A percentile compares a stretch with the other conserved stretches of the same genome.
Evolutionary conservation across 2,797 vertebrate genomes (phyloP).

Genomic region (Pipistrellus nathusii): DNA sequence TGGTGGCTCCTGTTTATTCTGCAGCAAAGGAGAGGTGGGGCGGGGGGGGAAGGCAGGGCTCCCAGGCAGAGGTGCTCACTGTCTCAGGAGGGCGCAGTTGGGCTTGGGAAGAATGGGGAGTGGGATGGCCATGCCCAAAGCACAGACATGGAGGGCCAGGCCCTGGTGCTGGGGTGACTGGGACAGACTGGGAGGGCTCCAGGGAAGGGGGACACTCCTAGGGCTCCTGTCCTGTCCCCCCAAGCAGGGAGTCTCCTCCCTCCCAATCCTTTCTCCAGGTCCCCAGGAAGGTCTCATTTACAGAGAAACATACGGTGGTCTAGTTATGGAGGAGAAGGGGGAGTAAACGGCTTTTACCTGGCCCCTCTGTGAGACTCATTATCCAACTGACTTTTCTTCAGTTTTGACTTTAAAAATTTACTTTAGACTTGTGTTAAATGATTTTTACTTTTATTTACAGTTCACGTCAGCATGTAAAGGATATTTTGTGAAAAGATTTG

Average conservation of each 20-base stretch:
- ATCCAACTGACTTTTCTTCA: not conserved
- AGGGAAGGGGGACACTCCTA: not conserved
- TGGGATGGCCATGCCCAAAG: no score
- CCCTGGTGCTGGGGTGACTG: not conserved
- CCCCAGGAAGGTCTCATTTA: not conserved
- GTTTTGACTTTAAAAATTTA: not conserved
- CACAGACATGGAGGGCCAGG: rapidly evolving
- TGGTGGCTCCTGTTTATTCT: not conserved
- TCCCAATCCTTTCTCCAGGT: not conserved
- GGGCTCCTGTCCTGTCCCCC: no score
- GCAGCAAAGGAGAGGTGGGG: not conserved
- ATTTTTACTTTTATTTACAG: no score
- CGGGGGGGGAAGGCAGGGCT: not conserved
- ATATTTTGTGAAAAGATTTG: not conserved
- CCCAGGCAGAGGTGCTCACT: not conserved
- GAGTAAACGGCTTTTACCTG: not conserved
- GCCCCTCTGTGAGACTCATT: not conserved
- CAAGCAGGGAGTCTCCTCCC: no score
- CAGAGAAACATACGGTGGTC: no score
- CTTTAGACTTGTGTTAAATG: not conserved
- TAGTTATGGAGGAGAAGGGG: not conserved
- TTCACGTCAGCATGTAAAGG: no score
- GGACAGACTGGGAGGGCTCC: not conserved
- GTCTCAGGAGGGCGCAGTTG: not conserved
- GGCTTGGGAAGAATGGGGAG: not conserved